Percentiles rank a stretch among this genome's conserved stretches.
Evolutionary conservation across 2,113 vertebrate species (phyloP).

Genomic region (Urocynchramus pylzowi): DNA sequence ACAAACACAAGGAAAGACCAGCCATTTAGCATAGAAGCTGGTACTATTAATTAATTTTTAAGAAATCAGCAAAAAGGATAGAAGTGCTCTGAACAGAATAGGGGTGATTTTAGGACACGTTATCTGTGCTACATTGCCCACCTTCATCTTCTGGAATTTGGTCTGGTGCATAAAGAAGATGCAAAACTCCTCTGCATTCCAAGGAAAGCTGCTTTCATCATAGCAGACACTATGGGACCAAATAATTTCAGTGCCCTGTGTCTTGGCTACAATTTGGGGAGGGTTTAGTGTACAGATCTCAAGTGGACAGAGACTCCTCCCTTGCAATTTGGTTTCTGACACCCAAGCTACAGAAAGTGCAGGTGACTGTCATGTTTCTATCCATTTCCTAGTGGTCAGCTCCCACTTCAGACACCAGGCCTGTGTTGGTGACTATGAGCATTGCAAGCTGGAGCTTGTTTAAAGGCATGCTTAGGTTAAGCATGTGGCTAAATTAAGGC

Average conservation of each 20-base stretch:
- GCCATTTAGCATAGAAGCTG: not conserved
- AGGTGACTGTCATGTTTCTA: accelerated
- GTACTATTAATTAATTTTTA: not conserved
- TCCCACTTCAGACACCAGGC: not conserved
- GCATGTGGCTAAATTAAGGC: not conserved
- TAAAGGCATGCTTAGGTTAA: not conserved
- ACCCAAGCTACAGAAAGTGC: not conserved
- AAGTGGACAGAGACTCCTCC: not conserved
- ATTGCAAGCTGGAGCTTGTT: not conserved
- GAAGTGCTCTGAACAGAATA: not conserved
- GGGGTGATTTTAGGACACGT: not conserved
- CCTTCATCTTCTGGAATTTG: not conserved
- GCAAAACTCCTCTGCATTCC: not conserved
- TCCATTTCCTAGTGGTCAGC: not conserved
- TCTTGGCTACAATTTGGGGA: not conserved
- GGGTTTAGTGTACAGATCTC: not conserved
- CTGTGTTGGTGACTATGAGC: not conserved
- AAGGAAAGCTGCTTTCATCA: not conserved
- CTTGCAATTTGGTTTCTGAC: not conserved
- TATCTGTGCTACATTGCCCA: not conserved
- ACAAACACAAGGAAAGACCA: not conserved
- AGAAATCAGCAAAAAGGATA: not conserved
- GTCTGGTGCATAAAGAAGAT: not conserved
- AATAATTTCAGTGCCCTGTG: not conserved
- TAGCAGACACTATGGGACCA: not conserved